These are phyloP conservation scores for Rotaria sp. DNA, from an alignment of 2,888 invertebrate genomes.

Conservation along the genomic window DNA sequence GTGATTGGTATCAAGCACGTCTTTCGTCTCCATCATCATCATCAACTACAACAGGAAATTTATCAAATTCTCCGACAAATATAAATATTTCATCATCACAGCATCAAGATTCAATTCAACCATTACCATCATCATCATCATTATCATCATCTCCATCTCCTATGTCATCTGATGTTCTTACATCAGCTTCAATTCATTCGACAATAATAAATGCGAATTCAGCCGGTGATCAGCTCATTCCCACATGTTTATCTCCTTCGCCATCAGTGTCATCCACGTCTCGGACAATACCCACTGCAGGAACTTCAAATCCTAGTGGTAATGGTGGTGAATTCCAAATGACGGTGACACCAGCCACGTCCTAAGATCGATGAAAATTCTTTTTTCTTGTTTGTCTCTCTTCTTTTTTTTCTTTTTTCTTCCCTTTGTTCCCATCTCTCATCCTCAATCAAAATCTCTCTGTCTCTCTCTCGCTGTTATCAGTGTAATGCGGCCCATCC, in stretches of 20 bases:
- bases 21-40: conserved; percentile 4
- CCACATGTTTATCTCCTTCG: neutral
- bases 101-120: conserved; percentile 7
- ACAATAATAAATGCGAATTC: conserved; percentile 8
- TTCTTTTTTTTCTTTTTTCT: neutral
- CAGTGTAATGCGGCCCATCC: neutral
- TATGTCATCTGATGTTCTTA: neutral
- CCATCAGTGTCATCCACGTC: neutral
- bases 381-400: neutral
- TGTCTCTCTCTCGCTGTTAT: neutral
- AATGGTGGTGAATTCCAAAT: neutral
- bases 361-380: neutral
- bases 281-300: neutral
- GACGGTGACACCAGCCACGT: conserved; percentile 16
- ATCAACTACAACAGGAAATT: neutral
- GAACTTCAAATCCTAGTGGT: neutral
- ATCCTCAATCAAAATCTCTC: neutral
- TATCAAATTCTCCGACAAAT: neutral
- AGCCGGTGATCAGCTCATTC: conserved; percentile 24
- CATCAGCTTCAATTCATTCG: neutral
- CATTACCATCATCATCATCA: neutral
- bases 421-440: neutral
- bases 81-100: neutral
- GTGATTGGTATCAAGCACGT: conserved; percentile 76
- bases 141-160: neutral